Percentiles rank a stretch among this genome's conserved stretches.
Evolutionary conservation across 53 echinoderm and acorn worm genomes (phyloP).

Genomic region (Stichopus horrens): DNA sequence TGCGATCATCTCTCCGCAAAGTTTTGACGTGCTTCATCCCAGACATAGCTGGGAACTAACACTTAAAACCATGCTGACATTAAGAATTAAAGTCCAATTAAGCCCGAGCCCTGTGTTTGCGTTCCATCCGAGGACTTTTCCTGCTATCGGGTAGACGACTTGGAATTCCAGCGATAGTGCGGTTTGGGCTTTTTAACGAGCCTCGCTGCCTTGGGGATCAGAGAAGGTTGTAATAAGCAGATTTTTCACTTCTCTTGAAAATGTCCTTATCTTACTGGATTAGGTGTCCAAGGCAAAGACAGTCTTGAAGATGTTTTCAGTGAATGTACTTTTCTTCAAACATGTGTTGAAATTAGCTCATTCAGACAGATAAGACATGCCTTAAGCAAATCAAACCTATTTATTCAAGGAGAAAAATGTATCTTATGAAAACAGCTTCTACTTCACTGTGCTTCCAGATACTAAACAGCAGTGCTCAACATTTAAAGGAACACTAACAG

Average conservation of each 20-base stretch:
- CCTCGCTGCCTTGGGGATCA: background rate
- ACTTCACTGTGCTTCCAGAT: no score
- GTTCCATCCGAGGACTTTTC: background rate
- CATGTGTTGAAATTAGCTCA: background rate
- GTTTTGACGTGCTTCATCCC: background rate
- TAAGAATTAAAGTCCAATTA: slow-evolving; percentile 3
- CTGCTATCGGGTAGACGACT: background rate
- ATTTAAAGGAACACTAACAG: no score
- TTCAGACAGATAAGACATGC: no score
- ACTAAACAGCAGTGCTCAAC: no score
- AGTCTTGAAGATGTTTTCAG: background rate
- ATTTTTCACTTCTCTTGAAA: background rate
- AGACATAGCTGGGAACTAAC: background rate
- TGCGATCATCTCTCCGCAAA: no score
- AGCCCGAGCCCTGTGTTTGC: background rate
- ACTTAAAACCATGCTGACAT: background rate
- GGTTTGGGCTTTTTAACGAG: background rate
- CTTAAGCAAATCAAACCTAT: no score
- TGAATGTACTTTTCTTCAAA: background rate
- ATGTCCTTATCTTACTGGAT: background rate
- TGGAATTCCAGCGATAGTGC: background rate
- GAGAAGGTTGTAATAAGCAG: background rate
- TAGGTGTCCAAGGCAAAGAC: background rate
- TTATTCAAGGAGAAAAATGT: no score
- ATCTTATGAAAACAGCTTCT: no score